phyloP scores from a whole-genome alignment of 2,113 vertebrate species.

The human region DNA sequence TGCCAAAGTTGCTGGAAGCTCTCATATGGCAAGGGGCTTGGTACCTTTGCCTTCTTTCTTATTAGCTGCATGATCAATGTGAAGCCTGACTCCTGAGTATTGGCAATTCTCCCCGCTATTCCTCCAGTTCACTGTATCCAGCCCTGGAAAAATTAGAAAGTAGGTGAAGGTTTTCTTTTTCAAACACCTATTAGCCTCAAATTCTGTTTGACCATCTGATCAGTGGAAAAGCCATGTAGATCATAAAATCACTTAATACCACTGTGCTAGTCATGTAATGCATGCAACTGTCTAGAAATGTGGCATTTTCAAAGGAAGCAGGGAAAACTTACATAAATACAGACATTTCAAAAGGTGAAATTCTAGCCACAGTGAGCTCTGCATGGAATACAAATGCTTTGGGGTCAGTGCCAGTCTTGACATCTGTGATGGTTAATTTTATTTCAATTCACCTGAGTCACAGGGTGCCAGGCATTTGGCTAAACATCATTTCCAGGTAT shows the following conservation, averaged over 20 bases:
- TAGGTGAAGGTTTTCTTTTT: conserved; percentile 6
- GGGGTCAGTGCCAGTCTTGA: neutral
- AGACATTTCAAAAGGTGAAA: neutral
- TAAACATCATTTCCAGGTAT: neutral
- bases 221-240: neutral
- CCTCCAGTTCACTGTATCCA: neutral
- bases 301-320: neutral
- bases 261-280: neutral
- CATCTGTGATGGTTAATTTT: neutral
- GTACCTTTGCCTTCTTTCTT: neutral
- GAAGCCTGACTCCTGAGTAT: neutral
- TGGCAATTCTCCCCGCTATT: neutral
- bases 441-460: neutral
- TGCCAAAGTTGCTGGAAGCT: neutral
- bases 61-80: neutral
- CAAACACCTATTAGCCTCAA: conserved; percentile 3
- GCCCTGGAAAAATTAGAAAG: neutral
- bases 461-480: neutral
- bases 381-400: neutral
- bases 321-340: neutral
- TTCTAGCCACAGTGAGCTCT: neutral
- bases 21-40: neutral
- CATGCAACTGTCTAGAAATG: neutral
- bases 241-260: neutral
- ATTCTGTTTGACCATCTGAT: neutral